A percentile compares a stretch with the other conserved stretches of the same genome.
Evolutionary conservation across 2,797 vertebrate genomes (phyloP).

Genomic region (Chromis chromis): DNA sequence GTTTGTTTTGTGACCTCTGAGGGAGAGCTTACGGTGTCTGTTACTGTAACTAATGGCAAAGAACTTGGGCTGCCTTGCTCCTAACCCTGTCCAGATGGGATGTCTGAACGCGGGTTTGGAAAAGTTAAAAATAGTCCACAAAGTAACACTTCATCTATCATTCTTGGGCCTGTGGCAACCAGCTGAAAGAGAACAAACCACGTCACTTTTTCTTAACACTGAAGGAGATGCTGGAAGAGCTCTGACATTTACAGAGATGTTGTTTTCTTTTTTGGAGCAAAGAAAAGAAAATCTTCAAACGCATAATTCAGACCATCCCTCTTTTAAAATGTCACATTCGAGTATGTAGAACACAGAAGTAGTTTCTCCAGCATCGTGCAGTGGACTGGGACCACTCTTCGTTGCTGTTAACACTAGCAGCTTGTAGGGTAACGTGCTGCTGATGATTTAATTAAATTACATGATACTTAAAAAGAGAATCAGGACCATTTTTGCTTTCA

Average conservation of each 20-base stretch:
- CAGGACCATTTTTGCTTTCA: constrained; percentile 21
- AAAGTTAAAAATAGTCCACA: constrained; percentile 84
- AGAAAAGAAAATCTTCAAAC: constrained; percentile 47
- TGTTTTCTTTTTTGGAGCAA: constrained; percentile 56
- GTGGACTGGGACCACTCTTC: constrained; percentile 54
- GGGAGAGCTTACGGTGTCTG: constrained; percentile 61
- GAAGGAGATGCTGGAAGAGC: constrained; percentile 64
- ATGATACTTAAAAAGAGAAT: constrained; percentile 57
- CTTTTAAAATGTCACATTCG: constrained; percentile 66
- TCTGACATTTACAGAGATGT: constrained; percentile 74
- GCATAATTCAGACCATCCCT: constrained; percentile 58
- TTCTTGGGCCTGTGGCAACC: constrained; percentile 64
- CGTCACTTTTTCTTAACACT: constrained; percentile 71
- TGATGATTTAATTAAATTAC: constrained; percentile 39
- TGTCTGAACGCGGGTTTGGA: constrained; percentile 75
- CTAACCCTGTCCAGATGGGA: constrained; percentile 83
- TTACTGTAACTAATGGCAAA: constrained; percentile 71
- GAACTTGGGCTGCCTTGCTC: constrained; percentile 63
- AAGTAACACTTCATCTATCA: constrained; percentile 81
- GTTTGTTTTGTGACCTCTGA: constrained; percentile 74
- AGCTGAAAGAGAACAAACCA: constrained; percentile 76
- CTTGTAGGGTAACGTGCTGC: constrained; percentile 18
- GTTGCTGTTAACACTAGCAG: constrained; percentile 64
- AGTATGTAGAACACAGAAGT: constrained; percentile 23
- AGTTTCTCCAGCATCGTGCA: constrained; percentile 14